phyloP scores from a whole-genome alignment of 2,797 vertebrate genomes.

The Peromyscus melanophrys region DNA sequence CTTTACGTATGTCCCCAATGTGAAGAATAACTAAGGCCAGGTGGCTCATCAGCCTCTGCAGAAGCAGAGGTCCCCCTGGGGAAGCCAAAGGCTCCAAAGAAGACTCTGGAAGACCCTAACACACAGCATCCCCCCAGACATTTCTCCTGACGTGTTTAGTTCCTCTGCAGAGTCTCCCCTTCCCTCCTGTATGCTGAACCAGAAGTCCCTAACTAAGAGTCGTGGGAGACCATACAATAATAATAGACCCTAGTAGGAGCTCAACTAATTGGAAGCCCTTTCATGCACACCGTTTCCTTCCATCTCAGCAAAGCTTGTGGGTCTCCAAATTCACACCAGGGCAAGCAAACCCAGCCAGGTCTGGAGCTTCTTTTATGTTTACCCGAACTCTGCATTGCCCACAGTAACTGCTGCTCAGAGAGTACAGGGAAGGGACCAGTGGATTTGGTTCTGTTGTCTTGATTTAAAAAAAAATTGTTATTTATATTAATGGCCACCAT shows the following conservation, averaged over 20 bases:
- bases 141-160: not conserved
- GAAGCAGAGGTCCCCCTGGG: not conserved
- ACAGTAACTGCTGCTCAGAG: not conserved
- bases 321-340: conserved; percentile 8
- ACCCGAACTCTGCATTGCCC: not conserved
- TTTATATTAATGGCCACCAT: not conserved
- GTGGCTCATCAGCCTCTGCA: not conserved
- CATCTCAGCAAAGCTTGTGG: not conserved
- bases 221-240: not conserved
- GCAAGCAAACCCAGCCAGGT: not conserved
- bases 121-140: not conserved
- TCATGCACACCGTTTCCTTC: not conserved
- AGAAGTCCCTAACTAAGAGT: not conserved
- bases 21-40: not conserved
- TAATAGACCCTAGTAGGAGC: not conserved
- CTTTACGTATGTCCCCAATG: not conserved
- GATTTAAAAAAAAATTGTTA: not conserved
- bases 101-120: not conserved
- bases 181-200: not conserved
- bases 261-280: not conserved
- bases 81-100: not conserved
- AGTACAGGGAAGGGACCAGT: not conserved
- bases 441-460: not conserved
- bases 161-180: not conserved
- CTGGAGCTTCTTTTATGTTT: not conserved